phyloP scores from a whole-genome alignment of 2,797 vertebrate genomes.

The Brachymystax lenok region DNA sequence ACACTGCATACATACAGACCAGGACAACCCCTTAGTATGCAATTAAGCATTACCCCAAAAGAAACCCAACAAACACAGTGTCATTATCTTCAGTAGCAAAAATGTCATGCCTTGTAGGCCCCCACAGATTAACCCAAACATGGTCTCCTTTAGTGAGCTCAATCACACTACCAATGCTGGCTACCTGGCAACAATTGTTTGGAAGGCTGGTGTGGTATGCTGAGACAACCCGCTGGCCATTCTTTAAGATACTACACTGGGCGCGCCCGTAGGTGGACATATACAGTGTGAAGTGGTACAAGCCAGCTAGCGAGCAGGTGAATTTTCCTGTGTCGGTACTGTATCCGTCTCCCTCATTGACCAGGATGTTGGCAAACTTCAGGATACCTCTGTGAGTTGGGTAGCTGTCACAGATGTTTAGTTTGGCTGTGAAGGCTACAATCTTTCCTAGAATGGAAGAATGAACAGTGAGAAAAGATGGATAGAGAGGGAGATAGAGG shows the following conservation, averaged over 20 bases:
- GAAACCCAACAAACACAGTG: conserved; percentile 51
- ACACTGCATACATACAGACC: background rate
- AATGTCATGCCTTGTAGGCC: conserved; percentile 46
- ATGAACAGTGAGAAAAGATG: conserved; percentile 59
- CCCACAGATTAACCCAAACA: conserved; percentile 46
- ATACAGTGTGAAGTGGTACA: conserved; percentile 49
- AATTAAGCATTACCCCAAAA: conserved; percentile 30
- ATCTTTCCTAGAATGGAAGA: conserved; percentile 47
- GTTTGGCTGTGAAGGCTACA: conserved; percentile 60
- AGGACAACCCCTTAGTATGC: background rate
- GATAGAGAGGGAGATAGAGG: conserved; percentile 38
- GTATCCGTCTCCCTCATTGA: conserved; percentile 52
- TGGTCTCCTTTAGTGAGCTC: conserved; percentile 29
- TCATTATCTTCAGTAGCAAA: conserved; percentile 57
- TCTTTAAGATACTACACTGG: conserved; percentile 50
- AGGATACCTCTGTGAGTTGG: conserved; percentile 39
- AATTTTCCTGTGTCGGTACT: conserved; percentile 40
- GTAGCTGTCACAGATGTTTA: conserved; percentile 38
- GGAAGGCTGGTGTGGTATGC: conserved; percentile 50
- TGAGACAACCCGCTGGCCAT: conserved; percentile 46
- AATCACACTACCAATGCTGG: conserved; percentile 50
- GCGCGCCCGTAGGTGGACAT: conserved; percentile 49
- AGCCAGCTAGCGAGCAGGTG: conserved; percentile 44
- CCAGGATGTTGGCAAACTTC: conserved; percentile 44
- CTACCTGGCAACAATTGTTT: conserved; percentile 51